These are phyloP conservation scores for sheep (Ovis aries) DNA, from an alignment of 2,113 vertebrate species.

Conservation along the genomic window DNA sequence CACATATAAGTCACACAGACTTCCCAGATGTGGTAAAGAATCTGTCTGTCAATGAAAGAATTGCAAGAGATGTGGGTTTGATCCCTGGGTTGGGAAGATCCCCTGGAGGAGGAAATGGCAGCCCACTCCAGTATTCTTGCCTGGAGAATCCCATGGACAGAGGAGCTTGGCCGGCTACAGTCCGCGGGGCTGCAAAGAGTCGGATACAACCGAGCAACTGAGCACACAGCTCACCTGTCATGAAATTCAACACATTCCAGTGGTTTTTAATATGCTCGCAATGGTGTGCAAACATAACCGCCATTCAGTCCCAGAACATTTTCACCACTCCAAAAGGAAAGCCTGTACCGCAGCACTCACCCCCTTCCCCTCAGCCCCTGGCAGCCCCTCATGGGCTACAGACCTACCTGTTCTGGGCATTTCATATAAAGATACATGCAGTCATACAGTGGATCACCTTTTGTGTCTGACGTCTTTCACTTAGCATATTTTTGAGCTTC, in stretches of 20 bases:
- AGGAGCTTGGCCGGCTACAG: not conserved
- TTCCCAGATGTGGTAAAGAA: not conserved
- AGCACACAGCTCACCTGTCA: not conserved
- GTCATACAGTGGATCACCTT: rapidly evolving
- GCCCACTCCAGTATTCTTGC: not conserved
- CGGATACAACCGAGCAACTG: rapidly evolving
- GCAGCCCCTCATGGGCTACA: rapidly evolving
- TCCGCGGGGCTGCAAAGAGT: not conserved
- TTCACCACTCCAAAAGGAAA: not conserved
- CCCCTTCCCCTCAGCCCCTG: not conserved
- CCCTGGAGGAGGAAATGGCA: not conserved
- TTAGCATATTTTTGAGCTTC: not conserved
- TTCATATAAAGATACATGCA: not conserved
- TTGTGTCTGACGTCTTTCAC: not conserved
- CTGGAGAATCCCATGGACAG: not conserved
- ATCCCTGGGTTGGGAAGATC: not conserved
- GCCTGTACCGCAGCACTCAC: rapidly evolving
- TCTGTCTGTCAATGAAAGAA: not conserved
- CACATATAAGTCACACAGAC: not conserved
- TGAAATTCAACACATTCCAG: not conserved
- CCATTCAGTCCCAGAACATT: not conserved
- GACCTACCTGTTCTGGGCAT: not conserved
- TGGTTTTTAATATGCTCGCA: not conserved
- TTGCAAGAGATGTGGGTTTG: not conserved
- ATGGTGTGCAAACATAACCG: rapidly evolving